These are phyloP conservation scores for Aythya baeri DNA, from an alignment of 2,113 vertebrate genomes.

Conservation along the genomic window DNA sequence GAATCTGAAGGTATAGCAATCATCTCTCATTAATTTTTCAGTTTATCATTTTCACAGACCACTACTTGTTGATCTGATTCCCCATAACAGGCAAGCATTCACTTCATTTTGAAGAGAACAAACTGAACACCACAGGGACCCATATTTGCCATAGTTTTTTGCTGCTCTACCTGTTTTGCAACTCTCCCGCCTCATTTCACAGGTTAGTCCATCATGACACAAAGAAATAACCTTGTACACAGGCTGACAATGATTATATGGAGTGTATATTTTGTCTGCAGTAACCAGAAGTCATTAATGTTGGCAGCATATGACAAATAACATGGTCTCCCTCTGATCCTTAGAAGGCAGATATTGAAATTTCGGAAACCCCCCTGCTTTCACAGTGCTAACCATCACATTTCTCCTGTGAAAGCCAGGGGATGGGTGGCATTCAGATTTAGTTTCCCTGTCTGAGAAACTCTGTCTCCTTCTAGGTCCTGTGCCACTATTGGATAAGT, in stretches of 20 bases:
- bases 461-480: neutral
- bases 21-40: neutral
- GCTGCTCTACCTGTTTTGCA: neutral
- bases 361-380: conserved; percentile 48
- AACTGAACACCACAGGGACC: neutral
- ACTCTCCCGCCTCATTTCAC: neutral
- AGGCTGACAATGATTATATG: neutral
- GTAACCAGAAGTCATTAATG: conserved; percentile 50
- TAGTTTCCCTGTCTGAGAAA: conserved; percentile 29
- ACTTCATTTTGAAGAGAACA: neutral
- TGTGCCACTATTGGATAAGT: neutral
- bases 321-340: conserved; percentile 56
- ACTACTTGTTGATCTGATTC: neutral
- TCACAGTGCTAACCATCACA: conserved; percentile 20
- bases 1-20: neutral
- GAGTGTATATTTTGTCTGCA: conserved; percentile 45
- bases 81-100: neutral
- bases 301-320: conserved; percentile 47
- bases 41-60: neutral
- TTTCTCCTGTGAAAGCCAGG: conserved; percentile 14
- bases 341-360: conserved; percentile 57
- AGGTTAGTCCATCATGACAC: neutral
- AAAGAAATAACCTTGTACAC: neutral
- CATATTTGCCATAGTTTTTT: neutral
- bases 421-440: conserved; percentile 49